Evolutionary conservation across 2,888 invertebrate genomes (phyloP), one percentile per base, ranked within the genome.

Genomic region (Drosophila testacea): DNA sequence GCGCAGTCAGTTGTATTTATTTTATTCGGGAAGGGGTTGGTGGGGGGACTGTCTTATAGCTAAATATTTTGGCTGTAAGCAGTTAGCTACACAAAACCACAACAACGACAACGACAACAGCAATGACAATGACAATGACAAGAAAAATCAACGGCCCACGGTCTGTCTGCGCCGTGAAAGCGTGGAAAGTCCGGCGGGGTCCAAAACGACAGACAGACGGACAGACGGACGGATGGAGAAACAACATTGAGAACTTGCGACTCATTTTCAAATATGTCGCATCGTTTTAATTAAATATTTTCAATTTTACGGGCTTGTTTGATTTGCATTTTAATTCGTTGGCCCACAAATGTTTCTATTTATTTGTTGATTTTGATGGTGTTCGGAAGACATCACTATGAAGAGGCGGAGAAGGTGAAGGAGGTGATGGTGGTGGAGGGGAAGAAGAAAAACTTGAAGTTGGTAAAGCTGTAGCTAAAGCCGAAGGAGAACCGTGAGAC

Each of bases 231-330:
- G 22, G 34, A 41, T 10, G 10, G 28, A 4, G 4, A 10, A 10
- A 44, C 54, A 63, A 36, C 55, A 48, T 36, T 56, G 69, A 75
- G 73, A 73, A 75, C 62, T 60, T 76, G 64, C 36, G 56, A 38
- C 56, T 73, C 64, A 67, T 75, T 79, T 63, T 55, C 54, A 64
- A 69, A 81, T 77, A 78, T 89, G 84, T 83, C 83, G 89, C 81
- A 72, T 67, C 70, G 87, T 68, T 89, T 83, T 84, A 89, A 84
- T 89, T 89, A 89, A 89, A 84, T 87, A 87, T 84, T 84, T 84
- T 89, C 76, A 81, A 89, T 89, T 84, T 84, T 76, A 84, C 87
- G 79, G 84, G 65, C 81, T 76, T 81, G 88, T 87, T 89, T 76
- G 89, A 84, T 84, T 89, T 87, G 88, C 87, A 84, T 84, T 89